phyloP scores from a whole-genome alignment of 2,113 vertebrate species.

The Centrocercus urophasianus region DNA sequence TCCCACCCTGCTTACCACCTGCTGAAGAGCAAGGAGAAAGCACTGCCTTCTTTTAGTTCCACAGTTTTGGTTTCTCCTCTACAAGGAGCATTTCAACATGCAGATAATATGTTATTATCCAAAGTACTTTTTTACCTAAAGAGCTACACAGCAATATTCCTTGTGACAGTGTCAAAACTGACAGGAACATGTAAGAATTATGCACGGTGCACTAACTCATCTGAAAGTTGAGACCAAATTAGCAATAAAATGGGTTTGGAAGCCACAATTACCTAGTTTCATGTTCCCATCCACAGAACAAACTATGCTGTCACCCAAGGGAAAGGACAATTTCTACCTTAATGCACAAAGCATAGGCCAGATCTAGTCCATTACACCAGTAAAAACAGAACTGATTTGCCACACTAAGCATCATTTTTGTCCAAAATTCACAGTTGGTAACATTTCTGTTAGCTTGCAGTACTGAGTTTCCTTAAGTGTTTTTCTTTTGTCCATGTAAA shows the following conservation, averaged over 20 bases:
- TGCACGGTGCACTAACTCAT: not conserved
- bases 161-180: not conserved
- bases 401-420: not conserved
- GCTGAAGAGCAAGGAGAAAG: not conserved
- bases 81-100: not conserved
- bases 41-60: not conserved
- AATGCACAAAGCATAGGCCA: not conserved
- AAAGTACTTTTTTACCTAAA: not conserved
- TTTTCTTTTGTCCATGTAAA: not conserved
- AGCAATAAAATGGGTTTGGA: not conserved
- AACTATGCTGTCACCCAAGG: not conserved
- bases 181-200: not conserved
- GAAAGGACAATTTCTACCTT: not conserved
- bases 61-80: not conserved
- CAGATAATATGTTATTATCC: not conserved
- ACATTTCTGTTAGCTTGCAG: not conserved
- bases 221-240: not conserved
- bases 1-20: not conserved
- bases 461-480: not conserved
- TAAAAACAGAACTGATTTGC: not conserved
- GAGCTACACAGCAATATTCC: not conserved
- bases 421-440: not conserved
- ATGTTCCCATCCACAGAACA: not conserved
- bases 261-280: not conserved
- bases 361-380: not conserved